Percentiles rank a stretch among this genome's conserved stretches.
These are phyloP conservation scores for Melanotaenia trifasciata DNA, from an alignment of 2,797 vertebrate species.

Conservation along the genomic window DNA sequence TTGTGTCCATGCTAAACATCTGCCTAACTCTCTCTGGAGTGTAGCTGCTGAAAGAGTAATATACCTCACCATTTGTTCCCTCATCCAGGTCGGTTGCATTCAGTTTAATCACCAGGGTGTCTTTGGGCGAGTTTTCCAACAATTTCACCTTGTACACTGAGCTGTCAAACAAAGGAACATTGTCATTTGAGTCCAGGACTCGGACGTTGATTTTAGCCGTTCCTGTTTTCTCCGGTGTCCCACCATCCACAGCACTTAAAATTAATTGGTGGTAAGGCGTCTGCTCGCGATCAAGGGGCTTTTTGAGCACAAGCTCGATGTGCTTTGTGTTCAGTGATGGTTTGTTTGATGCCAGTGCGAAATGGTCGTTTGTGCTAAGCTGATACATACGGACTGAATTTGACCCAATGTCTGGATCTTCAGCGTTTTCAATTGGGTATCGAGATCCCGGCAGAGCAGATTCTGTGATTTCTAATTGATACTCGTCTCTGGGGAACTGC, in stretches of 20 bases:
- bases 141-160: constrained; percentile 93
- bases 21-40: constrained; percentile 93
- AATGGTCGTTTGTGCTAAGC: constrained; percentile 92
- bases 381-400: constrained; percentile 93
- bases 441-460: constrained; percentile 91
- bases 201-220: constrained; percentile 90
- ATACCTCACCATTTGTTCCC: constrained; percentile 92
- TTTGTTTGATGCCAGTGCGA: constrained; percentile 92
- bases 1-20: constrained; percentile 93
- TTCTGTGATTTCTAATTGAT: constrained; percentile 92
- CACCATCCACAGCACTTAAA: constrained; percentile 95
- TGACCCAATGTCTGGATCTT: constrained; percentile 91
- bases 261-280: constrained; percentile 90
- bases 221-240: constrained; percentile 90
- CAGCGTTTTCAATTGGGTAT: constrained; percentile 92
- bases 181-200: constrained; percentile 96
- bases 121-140: constrained; percentile 89
- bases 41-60: constrained; percentile 95
- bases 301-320: constrained; percentile 95
- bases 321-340: constrained; percentile 91
- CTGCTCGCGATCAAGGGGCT: constrained; percentile 93
- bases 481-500: constrained; percentile 91
- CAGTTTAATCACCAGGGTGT: constrained; percentile 91
- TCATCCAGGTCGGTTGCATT: constrained; percentile 95
- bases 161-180: constrained; percentile 91